These are phyloP conservation scores for Rhingia rostrata DNA, from an alignment of 2,888 invertebrate species.

Conservation along the genomic window DNA sequence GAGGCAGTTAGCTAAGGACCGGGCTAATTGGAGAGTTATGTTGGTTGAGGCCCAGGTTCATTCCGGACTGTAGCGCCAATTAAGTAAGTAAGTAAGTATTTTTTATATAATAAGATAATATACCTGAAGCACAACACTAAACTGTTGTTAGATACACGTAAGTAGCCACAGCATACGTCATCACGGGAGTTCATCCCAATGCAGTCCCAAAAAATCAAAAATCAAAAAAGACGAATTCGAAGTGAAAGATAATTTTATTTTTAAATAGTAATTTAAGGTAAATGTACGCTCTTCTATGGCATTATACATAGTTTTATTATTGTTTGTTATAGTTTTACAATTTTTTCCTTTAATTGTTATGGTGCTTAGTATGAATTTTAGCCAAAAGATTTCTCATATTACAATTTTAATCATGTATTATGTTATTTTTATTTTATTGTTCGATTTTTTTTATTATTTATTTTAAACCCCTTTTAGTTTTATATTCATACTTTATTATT, in stretches of 20 bases:
- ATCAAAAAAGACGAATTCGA: conserved; percentile 40
- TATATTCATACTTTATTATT: conserved; percentile 18
- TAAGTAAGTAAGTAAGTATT: no score
- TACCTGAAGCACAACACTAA: no score
- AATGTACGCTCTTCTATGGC: conserved; percentile 68
- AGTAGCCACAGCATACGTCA: no score
- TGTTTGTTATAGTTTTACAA: conserved; percentile 40
- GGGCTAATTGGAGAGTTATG: no score
- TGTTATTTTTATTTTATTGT: conserved; percentile 25
- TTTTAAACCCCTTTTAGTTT: conserved; percentile 25
- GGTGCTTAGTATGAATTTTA: conserved; percentile 58
- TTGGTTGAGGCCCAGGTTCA: no score
- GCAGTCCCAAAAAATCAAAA: no score
- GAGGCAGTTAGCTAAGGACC: no score
- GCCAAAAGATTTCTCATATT: conserved; percentile 52
- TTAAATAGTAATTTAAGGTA: conserved; percentile 73
- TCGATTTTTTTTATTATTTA: conserved; percentile 14
- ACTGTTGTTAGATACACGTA: no score
- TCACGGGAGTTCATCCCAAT: no score
- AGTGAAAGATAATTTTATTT: conserved; percentile 75
- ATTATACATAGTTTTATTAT: conserved; percentile 57
- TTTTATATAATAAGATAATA: no score
- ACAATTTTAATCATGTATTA: conserved; percentile 23
- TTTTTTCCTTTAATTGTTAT: conserved; percentile 27
- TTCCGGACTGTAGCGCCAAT: no score